Conservation (phyloP, 2,113 vertebrate genomes). For the Oreochromis niloticus region DNA sequence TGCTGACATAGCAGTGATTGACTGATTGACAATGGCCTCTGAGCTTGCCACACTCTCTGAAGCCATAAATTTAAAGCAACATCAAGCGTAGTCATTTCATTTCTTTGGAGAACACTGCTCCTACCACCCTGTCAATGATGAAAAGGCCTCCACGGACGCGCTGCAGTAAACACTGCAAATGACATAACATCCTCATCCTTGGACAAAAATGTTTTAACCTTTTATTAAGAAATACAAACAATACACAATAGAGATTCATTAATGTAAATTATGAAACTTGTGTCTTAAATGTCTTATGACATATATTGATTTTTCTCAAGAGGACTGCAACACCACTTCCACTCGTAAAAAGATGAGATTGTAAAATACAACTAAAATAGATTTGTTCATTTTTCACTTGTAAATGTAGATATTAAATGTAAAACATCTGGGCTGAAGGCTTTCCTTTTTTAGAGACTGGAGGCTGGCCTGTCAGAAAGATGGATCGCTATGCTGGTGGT, state of each 20-base stretch:
- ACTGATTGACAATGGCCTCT: slow-evolving; percentile 4
- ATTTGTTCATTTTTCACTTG: not conserved
- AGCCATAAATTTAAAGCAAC: not conserved
- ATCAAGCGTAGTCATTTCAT: not conserved
- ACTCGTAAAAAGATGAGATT: not conserved
- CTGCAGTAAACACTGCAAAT: not conserved
- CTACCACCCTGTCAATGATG: not conserved
- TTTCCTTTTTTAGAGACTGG: not conserved
- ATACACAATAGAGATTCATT: not conserved
- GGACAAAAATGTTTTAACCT: not conserved
- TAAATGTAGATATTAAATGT: not conserved
- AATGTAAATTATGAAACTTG: not conserved
- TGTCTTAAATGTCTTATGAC: not conserved
- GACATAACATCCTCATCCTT: not conserved
- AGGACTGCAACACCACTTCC: not conserved
- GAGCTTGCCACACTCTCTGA: not conserved
- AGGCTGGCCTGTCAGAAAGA: slow-evolving; percentile 14
- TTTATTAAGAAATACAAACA: not conserved
- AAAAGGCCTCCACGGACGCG: not conserved
- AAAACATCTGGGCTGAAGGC: not conserved
- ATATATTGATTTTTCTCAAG: not conserved
- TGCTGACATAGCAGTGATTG: slow-evolving; percentile 52
- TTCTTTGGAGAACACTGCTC: not conserved
- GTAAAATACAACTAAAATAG: not conserved
- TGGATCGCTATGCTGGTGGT: slow-evolving; percentile 44